Base-by-base conservation (phyloP, 1,140 invertebrate species). In the Hyposmocoma kahamanoa region DNA sequence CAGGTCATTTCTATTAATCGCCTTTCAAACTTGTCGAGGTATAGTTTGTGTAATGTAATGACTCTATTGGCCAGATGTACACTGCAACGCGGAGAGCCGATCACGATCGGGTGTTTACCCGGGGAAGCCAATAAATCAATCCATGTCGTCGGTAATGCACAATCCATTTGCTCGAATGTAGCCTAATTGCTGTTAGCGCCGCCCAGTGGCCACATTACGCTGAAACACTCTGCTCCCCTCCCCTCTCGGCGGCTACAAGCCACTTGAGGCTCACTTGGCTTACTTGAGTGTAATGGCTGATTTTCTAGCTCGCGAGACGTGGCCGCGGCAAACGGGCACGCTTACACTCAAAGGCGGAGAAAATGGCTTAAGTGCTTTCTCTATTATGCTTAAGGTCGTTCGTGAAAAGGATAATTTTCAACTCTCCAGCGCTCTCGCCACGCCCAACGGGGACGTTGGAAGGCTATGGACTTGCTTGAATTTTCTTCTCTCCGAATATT, bases 311-410 rank as follows among this genome's bases (percentile, higher is more conserved):
- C 78, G 74, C 70, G 76, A 79, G 73, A 67, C 56, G 72, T 71
- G 59, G 63, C 59, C 62, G 53, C 68, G 61, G 71, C 79, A 80
- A 82, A 82, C 69, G 75, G 68, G 62, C 72, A 64, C 76, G 74
- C 82, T 85, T 84, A 85, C 76, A 85, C 76, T 85, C 76, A 85
- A 85, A 85, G 80, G 78, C 82, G 76, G 82, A 72, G 82, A 85
- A 85, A 85, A 85, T 85, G 80, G 82, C 78, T 85, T 84, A 85
- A 85, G 82, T 85, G 82, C 82, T 85, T 85, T 84, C 79, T 85
- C 82, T 85, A 84, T 85, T 85, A 85, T 85, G 67, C 72, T 85
- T 82, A 83, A 83, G 79, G 78, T 76, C 82, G 79, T 80, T 85
- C 67, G 70, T 84, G 80, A 85, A 85, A 83, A 82, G 82, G 79